Evolutionary conservation across 64 coral and sea anemone genomes (phyloP).

Genomic region (Catalaphyllia jardinei): DNA sequence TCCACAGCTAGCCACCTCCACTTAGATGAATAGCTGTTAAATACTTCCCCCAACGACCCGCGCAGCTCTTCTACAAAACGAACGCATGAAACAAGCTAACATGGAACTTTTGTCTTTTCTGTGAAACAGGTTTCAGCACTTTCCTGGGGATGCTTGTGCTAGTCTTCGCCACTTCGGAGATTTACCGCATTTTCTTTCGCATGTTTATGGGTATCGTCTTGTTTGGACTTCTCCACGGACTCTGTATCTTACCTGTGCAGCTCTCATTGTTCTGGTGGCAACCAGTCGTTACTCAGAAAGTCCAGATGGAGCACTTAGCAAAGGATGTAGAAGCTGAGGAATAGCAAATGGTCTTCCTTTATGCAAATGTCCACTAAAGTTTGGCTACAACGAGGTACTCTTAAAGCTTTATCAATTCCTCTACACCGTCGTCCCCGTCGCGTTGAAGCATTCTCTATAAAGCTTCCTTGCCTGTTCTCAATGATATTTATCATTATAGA

Average conservation of each 20-base stretch:
- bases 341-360: not conserved
- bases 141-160: slow-evolving; percentile 61
- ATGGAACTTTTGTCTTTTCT: not conserved
- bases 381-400: too few relatives aligned
- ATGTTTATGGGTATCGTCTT: slow-evolving; percentile 67
- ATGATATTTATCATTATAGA: too few relatives aligned
- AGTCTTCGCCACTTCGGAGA: slow-evolving; percentile 57
- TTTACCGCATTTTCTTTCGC: slow-evolving; percentile 65
- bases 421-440: too few relatives aligned
- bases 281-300: not conserved
- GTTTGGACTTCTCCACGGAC: slow-evolving; percentile 63
- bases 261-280: slow-evolving; percentile 42
- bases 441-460: too few relatives aligned
- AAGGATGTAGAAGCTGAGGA: not conserved
- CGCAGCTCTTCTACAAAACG: too few relatives aligned
- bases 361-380: too few relatives aligned
- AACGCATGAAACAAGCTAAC: too few relatives aligned
- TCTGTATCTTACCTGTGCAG: slow-evolving; percentile 62
- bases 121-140: slow-evolving; percentile 46
- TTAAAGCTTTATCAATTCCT: too few relatives aligned
- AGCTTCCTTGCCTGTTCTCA: too few relatives aligned
- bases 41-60: not conserved
- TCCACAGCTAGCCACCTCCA: too few relatives aligned
- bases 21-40: too few relatives aligned
- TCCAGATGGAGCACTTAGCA: not conserved